Base-by-base conservation (phyloP, 2,113 vertebrate species). In the Morone saxatilis region DNA sequence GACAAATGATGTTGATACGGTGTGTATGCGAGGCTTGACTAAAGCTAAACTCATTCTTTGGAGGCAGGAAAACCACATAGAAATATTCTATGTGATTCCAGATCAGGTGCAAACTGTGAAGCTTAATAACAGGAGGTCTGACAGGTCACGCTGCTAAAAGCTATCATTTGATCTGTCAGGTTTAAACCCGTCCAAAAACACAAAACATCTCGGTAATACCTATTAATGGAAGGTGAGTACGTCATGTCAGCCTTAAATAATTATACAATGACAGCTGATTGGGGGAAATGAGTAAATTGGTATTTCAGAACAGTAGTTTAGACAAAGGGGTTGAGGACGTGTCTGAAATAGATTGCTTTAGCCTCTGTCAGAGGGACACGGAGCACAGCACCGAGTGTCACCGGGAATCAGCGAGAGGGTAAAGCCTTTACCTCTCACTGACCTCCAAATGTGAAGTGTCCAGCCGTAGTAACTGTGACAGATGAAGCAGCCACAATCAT, bases 1-100 rank as follows among this genome's bases (percentile, higher is more conserved):
- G 92, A 93, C 81, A 86, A 91, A 93, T 89, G 90, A 90, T 83
- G 86, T 87, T 81, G 81, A 91, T 81, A 8, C 54, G 81, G 78
- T 74, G 70, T 53, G 81, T 60, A 86, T 80, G 89, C 71, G 86
- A 87, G 83, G 88, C 90, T 83, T 88, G 86, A 90, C 85, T 74
- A 71, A 78, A 76, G 83, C 84, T 63, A 43, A 90, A 77, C 85
- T 85, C 16, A 7, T 86, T 91, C 78, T 70, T 87, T 50, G 6
- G 71, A 78, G 53, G 60, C 7, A 25, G 56, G 51, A 88, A 57
- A 73, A 10, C 40, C 36, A 25, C 71, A 68, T 54, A 65, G 73
- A 76, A 83, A 81, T 66, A 62, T 67, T 61, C 43, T n/a, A n/a
- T n/a, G 11, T 48, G 61, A 71, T 83, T 90, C 73, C 38, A 51